Percentiles rank a stretch among this genome's conserved stretches.
These are phyloP conservation scores for Phytoseiulus persimilis DNA, from an alignment of 2,888 invertebrate genomes.

Conservation along the genomic window DNA sequence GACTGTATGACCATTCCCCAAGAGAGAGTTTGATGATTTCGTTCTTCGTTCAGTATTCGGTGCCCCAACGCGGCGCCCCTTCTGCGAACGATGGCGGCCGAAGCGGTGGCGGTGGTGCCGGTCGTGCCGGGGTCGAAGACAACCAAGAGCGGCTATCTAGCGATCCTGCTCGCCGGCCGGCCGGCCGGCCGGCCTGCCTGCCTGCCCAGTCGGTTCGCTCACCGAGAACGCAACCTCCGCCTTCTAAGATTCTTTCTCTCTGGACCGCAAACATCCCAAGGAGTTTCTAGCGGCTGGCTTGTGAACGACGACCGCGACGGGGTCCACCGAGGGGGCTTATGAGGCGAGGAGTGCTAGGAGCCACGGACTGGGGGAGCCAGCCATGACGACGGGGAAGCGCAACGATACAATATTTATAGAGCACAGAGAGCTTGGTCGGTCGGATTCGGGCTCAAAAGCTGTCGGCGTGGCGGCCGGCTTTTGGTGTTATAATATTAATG, in stretches of 20 bases:
- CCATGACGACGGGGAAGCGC: not conserved
- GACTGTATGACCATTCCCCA: not conserved
- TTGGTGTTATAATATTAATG: not conserved
- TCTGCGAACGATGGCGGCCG: not conserved
- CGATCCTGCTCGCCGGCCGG: not conserved
- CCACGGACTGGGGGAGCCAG: not conserved
- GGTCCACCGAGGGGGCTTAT: too few species aligned
- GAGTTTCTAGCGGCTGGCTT: not conserved
- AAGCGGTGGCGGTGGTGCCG: not conserved
- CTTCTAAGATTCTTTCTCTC: not conserved
- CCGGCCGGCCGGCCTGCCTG: not conserved
- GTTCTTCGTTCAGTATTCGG: not conserved
- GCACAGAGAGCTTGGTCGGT: not conserved
- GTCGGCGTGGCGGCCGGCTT: not conserved
- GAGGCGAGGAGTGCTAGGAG: too few species aligned
- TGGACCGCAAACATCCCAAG: not conserved
- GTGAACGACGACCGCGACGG: not conserved
- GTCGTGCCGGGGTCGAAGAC: not conserved
- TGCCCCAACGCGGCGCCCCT: not conserved
- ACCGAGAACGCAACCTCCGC: not conserved
- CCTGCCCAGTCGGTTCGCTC: not conserved
- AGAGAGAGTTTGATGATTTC: not conserved
- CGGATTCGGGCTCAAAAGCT: not conserved
- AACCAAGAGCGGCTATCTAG: not conserved
- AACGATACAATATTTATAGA: not conserved